These are phyloP conservation scores for Mylabris phalerata DNA, from an alignment of 1,140 invertebrate species.

Conservation along the genomic window DNA sequence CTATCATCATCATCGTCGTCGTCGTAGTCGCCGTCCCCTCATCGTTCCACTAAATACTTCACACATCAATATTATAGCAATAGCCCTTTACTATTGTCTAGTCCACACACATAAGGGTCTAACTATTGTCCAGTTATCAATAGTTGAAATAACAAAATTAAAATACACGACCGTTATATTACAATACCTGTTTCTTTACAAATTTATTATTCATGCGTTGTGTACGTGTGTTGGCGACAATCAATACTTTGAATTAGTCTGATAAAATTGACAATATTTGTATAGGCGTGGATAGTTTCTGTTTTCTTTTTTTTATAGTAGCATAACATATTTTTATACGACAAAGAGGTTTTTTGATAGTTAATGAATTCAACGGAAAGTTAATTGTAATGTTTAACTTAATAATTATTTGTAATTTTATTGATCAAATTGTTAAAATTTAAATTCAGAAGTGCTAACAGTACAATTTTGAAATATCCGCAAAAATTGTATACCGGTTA, in stretches of 20 bases:
- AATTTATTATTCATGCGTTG: neutral
- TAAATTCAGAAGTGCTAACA: no score
- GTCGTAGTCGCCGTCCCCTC: slow-evolving; percentile 7
- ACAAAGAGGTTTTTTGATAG: no score
- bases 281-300: no score
- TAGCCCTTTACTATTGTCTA: slow-evolving; percentile 10
- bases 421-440: no score
- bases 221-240: neutral
- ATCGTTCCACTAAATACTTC: slow-evolving; percentile 17
- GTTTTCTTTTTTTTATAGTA: no score
- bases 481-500: no score
- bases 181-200: slow-evolving; percentile 1
- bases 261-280: no score
- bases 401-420: no score
- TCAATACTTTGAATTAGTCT: neutral
- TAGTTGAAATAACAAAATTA: slow-evolving; percentile 18
- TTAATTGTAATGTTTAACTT: no score
- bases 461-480: no score
- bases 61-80: slow-evolving; percentile 23
- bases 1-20: neutral
- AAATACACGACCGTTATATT: slow-evolving; percentile 1
- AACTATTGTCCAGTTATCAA: slow-evolving; percentile 25
- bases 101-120: neutral
- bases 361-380: no score
- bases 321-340: no score